Evolutionary conservation across 2,888 invertebrate genomes (phyloP).

Genomic region (Phorcus lineatus): DNA sequence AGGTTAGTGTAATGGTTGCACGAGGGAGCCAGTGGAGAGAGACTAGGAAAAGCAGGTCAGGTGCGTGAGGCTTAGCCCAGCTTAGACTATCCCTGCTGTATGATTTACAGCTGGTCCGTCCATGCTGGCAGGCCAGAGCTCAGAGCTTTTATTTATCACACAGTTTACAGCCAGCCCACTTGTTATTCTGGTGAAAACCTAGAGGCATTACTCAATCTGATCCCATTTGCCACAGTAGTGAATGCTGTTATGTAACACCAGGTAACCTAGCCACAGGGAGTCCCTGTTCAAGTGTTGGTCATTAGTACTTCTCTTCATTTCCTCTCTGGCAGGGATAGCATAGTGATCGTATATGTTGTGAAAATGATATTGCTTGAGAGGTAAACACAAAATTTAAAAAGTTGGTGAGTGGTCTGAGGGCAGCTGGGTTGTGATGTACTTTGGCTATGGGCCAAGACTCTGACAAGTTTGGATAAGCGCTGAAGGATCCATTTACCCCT

Average conservation of each 20-base stretch:
- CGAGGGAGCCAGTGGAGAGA: not conserved
- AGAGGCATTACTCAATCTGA: slow-evolving; percentile 8
- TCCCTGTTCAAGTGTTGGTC: not conserved
- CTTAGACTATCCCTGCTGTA: slow-evolving; percentile 13
- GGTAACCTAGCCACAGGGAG: not conserved
- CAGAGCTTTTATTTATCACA: slow-evolving; percentile 5
- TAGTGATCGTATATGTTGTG: not conserved
- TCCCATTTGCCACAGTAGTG: slow-evolving; percentile 2
- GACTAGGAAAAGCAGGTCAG: slow-evolving; percentile 9
- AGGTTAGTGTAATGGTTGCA: not conserved
- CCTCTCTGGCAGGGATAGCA: not conserved
- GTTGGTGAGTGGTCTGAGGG: slow-evolving; percentile 8
- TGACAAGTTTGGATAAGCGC: slow-evolving; percentile 50
- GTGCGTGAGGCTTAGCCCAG: slow-evolving; percentile 12
- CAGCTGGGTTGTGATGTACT: slow-evolving; percentile 31
- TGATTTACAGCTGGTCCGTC: slow-evolving; percentile 9
- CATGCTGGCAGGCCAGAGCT: not conserved
- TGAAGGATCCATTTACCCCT: slow-evolving; percentile 48
- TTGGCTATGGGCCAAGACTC: slow-evolving; percentile 44
- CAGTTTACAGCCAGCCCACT: slow-evolving; percentile 1
- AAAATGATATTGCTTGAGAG: not conserved
- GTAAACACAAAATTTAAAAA: not conserved
- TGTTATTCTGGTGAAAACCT: slow-evolving; percentile 10
- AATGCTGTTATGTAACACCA: slow-evolving; percentile 4
- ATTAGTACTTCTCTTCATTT: not conserved